phyloP scores from a whole-genome alignment of 2,797 vertebrate species.

The Acanthopagrus latus region DNA sequence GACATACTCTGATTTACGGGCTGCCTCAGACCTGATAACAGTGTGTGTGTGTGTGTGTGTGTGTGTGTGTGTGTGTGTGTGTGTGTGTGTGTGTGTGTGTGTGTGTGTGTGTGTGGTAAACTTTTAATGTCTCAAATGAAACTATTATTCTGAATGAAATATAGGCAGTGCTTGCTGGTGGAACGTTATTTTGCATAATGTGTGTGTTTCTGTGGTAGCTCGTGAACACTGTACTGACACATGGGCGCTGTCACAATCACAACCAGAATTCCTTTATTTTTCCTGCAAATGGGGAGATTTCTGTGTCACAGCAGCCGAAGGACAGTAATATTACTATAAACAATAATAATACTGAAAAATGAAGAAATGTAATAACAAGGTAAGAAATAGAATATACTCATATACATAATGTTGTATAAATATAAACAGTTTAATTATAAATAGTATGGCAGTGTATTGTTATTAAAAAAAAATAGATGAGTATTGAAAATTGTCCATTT shows the following conservation, averaged over 20 bases:
- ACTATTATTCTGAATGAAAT: slow-evolving; percentile 30
- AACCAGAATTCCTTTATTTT: no score
- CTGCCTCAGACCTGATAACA: slow-evolving; percentile 46
- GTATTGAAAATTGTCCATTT: no score
- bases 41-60: slow-evolving; percentile 5
- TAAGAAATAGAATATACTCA: no score
- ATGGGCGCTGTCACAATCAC: not conserved
- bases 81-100: not conserved
- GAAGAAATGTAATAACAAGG: no score
- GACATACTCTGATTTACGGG: slow-evolving; percentile 46
- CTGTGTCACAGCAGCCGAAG: no score
- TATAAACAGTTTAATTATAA: no score
- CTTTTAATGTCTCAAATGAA: slow-evolving; percentile 22
- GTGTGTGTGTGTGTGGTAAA: not conserved
- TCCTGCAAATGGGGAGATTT: no score
- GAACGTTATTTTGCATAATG: not conserved
- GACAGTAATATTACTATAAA: no score
- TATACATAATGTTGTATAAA: no score
- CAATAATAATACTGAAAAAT: no score
- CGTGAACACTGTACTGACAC: slow-evolving; percentile 2
- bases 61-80: not conserved
- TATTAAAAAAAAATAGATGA: no score
- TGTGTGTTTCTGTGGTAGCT: not conserved
- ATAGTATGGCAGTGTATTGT: no score
- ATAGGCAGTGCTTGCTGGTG: not conserved